Conservation (phyloP, 2,888 invertebrate genomes). For the Lepidocyrtinus sp. region DNA sequence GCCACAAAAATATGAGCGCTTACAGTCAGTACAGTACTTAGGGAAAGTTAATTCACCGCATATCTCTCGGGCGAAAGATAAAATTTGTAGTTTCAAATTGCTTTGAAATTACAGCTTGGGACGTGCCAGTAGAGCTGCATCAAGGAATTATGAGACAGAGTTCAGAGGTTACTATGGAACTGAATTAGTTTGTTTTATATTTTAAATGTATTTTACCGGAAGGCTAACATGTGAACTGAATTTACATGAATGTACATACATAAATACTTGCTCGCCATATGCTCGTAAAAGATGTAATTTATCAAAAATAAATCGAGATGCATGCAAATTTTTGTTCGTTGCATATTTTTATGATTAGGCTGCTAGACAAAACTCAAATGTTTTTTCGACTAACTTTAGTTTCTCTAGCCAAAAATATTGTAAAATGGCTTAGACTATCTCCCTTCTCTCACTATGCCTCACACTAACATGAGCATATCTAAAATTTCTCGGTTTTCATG, state of each 20-base stretch:
- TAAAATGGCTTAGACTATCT: not conserved
- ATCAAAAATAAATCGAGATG: not conserved
- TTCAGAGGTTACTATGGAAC: not conserved
- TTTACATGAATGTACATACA: not conserved
- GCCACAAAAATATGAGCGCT: not conserved
- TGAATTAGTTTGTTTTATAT: not conserved
- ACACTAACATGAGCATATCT: not conserved
- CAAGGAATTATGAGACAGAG: not conserved
- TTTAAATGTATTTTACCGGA: not conserved
- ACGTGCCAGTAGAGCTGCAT: not conserved
- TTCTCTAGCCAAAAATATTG: not conserved
- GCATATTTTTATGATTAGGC: not conserved
- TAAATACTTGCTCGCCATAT: not conserved
- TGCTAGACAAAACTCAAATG: not conserved
- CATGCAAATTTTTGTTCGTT: not conserved
- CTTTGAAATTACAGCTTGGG: not conserved
- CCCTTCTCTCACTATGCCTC: not conserved
- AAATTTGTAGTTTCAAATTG: not conserved
- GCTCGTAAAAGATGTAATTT: not conserved
- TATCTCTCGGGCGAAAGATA: not conserved
- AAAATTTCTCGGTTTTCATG: not conserved
- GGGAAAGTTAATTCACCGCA: not conserved
- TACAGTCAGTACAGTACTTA: not conserved
- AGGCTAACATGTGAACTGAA: not conserved
- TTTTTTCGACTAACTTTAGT: not conserved